Base-by-base conservation (phyloP, 92 coral and sea anemone species). In the Siderastrea radians region DNA sequence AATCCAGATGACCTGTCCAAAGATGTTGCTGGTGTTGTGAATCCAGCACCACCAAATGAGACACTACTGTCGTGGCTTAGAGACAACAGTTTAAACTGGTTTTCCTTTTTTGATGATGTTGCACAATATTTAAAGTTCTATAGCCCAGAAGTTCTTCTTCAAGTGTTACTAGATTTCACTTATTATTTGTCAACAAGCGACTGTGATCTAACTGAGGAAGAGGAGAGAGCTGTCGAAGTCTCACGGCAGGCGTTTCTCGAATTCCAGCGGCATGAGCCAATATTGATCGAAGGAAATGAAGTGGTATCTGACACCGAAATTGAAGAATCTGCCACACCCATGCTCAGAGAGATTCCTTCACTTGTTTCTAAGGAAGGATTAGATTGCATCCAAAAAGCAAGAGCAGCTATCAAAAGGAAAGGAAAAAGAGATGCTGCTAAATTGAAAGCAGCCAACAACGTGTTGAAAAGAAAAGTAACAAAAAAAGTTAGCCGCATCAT, bases 401-500 rank as follows among this genome's bases (percentile, higher is more conserved):
- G 70, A 3, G 5, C 6, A 3, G 43, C 70, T 65, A n/a, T 65
- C 44, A 65, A 5, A 65, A 5, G 10, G 38, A 26, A 65, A n/a
- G 70, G 70, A 65, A 17, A 65, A 5, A 6, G 70, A 65, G 47
- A 5, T 1, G 70, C 70, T 6, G 70, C 70, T 13, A 65, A n/a
- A 15, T 0, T 4, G 38, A 1, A 1, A n/a, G 70, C 70, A 1
- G 1, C 3, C 48, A 5, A 1, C 2, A 61, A 59, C 63, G 44
- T 74, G 11, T 64, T 88, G 78, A 88, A 75, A 81, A 88, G 87
- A 55, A 88, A 88, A 64, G 12, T 72, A 60, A 47, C 92, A 4
- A 89, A 89, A 49, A 84, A 65, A 77, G 46, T 64, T 7, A 82
- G 88, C 57, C 84, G 79, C n/a, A 70, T 83, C 10, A 74, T 88